Percentiles rank a stretch among this genome's conserved stretches.
Conservation (phyloP, 2,113 vertebrate species). For the Siphamia tubifer region DNA sequence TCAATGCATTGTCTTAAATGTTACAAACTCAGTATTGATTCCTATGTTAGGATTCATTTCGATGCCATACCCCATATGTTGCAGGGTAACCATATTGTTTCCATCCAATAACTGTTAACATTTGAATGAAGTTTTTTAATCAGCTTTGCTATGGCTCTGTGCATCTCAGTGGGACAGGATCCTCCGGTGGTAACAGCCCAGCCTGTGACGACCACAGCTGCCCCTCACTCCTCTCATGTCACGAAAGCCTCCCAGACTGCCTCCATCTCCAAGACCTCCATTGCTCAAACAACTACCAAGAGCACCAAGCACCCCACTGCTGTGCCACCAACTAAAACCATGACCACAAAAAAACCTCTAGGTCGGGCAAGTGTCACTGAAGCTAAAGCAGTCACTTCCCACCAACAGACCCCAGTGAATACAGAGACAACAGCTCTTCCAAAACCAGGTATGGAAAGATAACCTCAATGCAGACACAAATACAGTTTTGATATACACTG, state of each 20-base stretch:
- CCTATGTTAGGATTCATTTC: neutral
- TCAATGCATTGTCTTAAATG: no score
- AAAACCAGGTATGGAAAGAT: conserved; percentile 57
- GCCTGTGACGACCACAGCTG: conserved; percentile 24
- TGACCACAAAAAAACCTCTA: conserved; percentile 37
- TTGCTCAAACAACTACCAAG: conserved; percentile 6
- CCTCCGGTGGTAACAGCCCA: conserved; percentile 17
- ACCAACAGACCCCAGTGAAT: neutral
- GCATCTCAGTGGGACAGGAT: conserved; percentile 60
- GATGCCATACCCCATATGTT: neutral
- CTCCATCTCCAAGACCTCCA: neutral
- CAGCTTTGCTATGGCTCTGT: conserved; percentile 2
- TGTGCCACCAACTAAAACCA: conserved; percentile 16
- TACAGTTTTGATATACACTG: no score
- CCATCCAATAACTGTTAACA: neutral
- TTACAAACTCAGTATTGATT: neutral
- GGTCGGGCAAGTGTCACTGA: conserved; percentile 25
- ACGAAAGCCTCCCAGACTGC: conserved; percentile 9
- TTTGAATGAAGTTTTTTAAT: neutral
- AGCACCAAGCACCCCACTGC: conserved; percentile 29
- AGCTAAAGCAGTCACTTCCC: conserved; percentile 30
- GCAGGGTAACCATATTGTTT: neutral
- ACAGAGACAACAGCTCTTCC: conserved; percentile 23
- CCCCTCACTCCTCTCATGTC: conserved; percentile 10
- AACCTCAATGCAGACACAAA: no score